These are phyloP conservation scores for Tursiops truncatus DNA, from an alignment of 2,113 vertebrate genomes.

Conservation along the genomic window DNA sequence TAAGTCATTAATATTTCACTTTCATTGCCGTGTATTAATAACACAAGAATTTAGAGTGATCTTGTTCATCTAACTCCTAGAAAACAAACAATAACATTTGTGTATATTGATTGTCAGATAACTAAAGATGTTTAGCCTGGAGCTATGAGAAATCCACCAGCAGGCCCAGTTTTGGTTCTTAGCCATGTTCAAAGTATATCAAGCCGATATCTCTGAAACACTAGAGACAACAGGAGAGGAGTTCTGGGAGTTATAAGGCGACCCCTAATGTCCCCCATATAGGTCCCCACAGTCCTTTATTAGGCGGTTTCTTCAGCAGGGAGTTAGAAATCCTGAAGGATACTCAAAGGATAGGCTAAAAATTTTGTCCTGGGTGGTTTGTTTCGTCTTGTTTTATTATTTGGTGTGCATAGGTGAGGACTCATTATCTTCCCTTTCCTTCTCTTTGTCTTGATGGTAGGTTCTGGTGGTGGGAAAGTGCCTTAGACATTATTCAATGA, in stretches of 20 bases:
- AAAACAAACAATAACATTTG: constrained; percentile 79
- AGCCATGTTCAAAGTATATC: constrained; percentile 55
- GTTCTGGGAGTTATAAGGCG: neutral
- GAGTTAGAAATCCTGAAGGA: neutral
- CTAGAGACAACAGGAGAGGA: constrained; percentile 32
- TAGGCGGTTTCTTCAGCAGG: neutral
- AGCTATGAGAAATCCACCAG: constrained; percentile 77
- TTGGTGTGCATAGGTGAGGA: accelerated
- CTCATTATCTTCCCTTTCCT: neutral
- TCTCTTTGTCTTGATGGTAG: neutral
- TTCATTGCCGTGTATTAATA: constrained; percentile 75
- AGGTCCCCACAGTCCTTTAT: neutral
- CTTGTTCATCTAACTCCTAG: constrained; percentile 75
- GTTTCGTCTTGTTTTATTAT: neutral
- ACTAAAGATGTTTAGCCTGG: constrained; percentile 79
- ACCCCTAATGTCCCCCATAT: neutral
- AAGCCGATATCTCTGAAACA: constrained; percentile 58
- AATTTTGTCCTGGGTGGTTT: neutral
- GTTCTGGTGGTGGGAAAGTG: neutral
- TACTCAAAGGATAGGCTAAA: neutral
- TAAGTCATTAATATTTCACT: constrained; percentile 77
- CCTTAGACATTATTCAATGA: neutral
- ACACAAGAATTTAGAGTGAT: constrained; percentile 72
- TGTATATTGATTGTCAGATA: constrained; percentile 72
- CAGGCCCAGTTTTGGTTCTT: constrained; percentile 67